Conservation (phyloP, 1,140 invertebrate genomes). For the Heterodera schachtii region DNA sequence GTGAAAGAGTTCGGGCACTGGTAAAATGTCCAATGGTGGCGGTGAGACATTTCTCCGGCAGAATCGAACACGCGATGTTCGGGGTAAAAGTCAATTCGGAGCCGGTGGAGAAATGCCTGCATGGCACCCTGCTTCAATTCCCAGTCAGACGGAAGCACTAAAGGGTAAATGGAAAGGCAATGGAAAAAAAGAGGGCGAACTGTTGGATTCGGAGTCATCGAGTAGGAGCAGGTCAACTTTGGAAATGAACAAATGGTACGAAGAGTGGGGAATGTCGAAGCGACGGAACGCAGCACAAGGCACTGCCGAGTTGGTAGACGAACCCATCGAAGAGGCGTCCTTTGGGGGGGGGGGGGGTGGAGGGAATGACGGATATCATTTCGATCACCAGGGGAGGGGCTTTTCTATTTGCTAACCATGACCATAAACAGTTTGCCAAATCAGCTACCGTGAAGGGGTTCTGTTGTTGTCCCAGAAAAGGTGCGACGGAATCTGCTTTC, state of each 20-base stretch:
- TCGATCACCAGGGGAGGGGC: too few relatives aligned
- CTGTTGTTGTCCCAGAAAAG: constrained; percentile 8
- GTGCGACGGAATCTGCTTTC: background rate
- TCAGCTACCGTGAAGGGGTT: background rate
- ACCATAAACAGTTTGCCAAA: too few relatives aligned
- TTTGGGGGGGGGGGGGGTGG: background rate
- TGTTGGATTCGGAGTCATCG: constrained; percentile 74
- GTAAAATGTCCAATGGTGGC: constrained; percentile 54
- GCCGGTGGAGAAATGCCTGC: constrained; percentile 81
- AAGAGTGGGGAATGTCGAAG: constrained; percentile 91
- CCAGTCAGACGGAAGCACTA: constrained; percentile 60
- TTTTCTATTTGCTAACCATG: background rate
- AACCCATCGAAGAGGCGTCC: background rate
- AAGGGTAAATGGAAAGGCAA: constrained; percentile 67
- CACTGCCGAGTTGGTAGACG: background rate
- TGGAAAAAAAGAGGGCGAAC: background rate
- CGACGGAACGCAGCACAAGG: constrained; percentile 28
- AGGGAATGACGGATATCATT: too few relatives aligned
- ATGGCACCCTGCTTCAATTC: constrained; percentile 84
- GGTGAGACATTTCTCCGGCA: constrained; percentile 26
- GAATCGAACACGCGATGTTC: constrained; percentile 31
- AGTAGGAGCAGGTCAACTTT: constrained; percentile 94
- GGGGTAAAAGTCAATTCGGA: constrained; percentile 93
- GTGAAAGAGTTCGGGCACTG: constrained; percentile 50
- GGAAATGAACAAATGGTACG: constrained; percentile 90